Evolutionary conservation across 2,888 invertebrate genomes (phyloP), one percentile per base, ranked within the genome.

Genomic region (Noctua janthina): DNA sequence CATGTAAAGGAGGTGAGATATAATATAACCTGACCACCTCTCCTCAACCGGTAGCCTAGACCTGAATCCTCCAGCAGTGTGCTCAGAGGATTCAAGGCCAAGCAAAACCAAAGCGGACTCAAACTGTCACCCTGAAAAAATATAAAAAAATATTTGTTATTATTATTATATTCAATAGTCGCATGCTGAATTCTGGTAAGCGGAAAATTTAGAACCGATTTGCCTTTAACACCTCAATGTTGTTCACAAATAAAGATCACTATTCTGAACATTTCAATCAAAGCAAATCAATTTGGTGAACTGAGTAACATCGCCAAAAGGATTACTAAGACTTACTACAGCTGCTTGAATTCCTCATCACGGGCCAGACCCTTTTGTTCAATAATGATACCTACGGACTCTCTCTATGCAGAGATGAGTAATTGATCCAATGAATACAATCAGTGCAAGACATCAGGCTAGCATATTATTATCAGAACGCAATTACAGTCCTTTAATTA

Each of bases 381-480:
- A 68, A 54, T 69, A 15, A 13, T 39, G 15, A 54, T 54, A 46
- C 43, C n/a, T 68, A 46, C 8, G 35, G 29, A 8, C 10, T 17
- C 15, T 79, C n/a, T 10, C n/a, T 54, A 7, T 49, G 46, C 20
- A 66, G 64, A 51, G 20, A 29, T 62, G 20, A 62, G 46, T 78
- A 51, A 68, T 69, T 78, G 17, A 72, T 39, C 39, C 17, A 79
- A 64, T 79, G 29, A 51, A 62, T 68, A 62, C 11, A 39, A 78
- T 68, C 56, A 78, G 56, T 68, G 56, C 59, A 51, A 51, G 8
- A n/a, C 70, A 79, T 29, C 1, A n/a, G 2, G 29, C 56, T 7
- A 62, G 6, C 15, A 62, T 15, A 62, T 15, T 59, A 59, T n/a
- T 8, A 23, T 49, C 5, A 7, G 15, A 23, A 4, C 17, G 29